Percentiles rank a stretch among this genome's conserved stretches.
phyloP scores from a whole-genome alignment of 2,888 invertebrate species.

The Sphaerolaimus hirsutus region DNA sequence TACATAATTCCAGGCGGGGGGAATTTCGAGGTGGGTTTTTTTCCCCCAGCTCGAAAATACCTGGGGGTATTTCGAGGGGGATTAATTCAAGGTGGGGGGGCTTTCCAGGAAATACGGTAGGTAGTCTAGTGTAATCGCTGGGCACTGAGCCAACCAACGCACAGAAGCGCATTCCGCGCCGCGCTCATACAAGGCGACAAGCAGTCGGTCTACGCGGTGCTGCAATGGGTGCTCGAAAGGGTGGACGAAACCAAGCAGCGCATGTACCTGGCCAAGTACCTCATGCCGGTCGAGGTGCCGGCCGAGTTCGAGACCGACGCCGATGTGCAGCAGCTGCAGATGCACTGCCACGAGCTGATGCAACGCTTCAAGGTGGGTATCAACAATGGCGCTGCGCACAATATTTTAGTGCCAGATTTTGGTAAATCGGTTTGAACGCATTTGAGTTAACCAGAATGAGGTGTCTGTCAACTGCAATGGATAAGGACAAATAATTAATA shows the following conservation, averaged over 20 bases:
- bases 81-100: no score
- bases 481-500: not conserved
- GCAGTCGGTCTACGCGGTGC: constrained; percentile 46
- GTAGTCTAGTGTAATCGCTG: no score
- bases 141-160: constrained; percentile 8
- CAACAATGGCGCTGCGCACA: no score
- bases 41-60: no score
- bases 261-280: constrained; percentile 50
- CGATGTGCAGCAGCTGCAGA: constrained; percentile 43
- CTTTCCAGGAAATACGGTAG: no score
- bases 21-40: no score
- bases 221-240: constrained; percentile 53
- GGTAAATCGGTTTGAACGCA: no score
- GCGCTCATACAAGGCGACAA: constrained; percentile 49
- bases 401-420: no score
- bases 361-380: constrained; percentile 47
- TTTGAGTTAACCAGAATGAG: no score
- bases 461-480: no score
- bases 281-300: constrained; percentile 43
- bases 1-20: no score
- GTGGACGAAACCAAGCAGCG: constrained; percentile 50
- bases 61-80: no score
- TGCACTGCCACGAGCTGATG: constrained; percentile 45
- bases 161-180: constrained; percentile 38
- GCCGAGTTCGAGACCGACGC: constrained; percentile 48